These are phyloP conservation scores for Aricia artaxerxes DNA, from an alignment of 2,888 invertebrate genomes.

Conservation along the genomic window DNA sequence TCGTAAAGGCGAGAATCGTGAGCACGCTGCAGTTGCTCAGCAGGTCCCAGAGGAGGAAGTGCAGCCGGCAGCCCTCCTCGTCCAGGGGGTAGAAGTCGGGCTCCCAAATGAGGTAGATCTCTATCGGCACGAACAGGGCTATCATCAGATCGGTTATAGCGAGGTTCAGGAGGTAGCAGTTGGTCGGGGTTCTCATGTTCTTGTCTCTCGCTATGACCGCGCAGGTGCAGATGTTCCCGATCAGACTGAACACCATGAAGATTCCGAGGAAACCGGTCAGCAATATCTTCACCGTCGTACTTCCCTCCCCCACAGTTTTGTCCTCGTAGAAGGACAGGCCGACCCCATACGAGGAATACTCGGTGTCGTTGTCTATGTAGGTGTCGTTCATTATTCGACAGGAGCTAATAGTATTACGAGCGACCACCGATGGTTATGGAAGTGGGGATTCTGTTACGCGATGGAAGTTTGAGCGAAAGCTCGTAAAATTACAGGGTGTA, in stretches of 20 bases:
- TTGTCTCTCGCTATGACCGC: slow-evolving; percentile 86
- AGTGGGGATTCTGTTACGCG: slow-evolving; percentile 36
- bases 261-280: slow-evolving; percentile 79
- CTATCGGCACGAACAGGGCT: slow-evolving; percentile 87
- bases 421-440: slow-evolving; percentile 34
- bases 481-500: slow-evolving; percentile 41
- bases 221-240: slow-evolving; percentile 89
- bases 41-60: slow-evolving; percentile 89
- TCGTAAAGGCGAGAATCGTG: slow-evolving; percentile 92
- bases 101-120: slow-evolving; percentile 88
- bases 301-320: slow-evolving; percentile 67
- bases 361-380: slow-evolving; percentile 44
- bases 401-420: slow-evolving; percentile 21
- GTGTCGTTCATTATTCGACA: neutral
- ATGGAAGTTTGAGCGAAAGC: slow-evolving; percentile 36
- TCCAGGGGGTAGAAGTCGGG: slow-evolving; percentile 88
- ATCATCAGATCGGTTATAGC: slow-evolving; percentile 87
- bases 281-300: slow-evolving; percentile 77
- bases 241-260: slow-evolving; percentile 84
- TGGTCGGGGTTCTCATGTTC: slow-evolving; percentile 90
- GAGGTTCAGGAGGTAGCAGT: slow-evolving; percentile 89
- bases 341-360: slow-evolving; percentile 59
- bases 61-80: slow-evolving; percentile 86
- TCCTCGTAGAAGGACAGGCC: slow-evolving; percentile 60
- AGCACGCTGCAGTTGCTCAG: slow-evolving; percentile 90